Evolutionary conservation across 92 coral and sea anemone species (phyloP), one percentile per base, ranked within the genome.

Genomic region (Epizoanthus scotinus): DNA sequence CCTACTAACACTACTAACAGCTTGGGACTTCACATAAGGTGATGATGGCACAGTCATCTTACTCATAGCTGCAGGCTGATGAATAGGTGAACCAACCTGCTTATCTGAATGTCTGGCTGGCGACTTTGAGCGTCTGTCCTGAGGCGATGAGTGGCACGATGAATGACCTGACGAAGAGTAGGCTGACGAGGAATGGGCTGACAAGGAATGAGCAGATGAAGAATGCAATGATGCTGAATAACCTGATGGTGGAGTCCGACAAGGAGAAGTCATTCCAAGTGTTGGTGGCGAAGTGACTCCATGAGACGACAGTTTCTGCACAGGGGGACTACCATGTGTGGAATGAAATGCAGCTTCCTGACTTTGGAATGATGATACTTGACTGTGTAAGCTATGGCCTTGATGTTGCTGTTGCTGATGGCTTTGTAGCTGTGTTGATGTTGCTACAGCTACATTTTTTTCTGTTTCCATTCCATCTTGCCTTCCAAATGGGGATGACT

Each of bases 61-160:
- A 67, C 24, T 75, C 56, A 12, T 36, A 13, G 50, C 3, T 5
- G 52, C 40, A 18, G 55, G 47, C 21, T 75, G 22, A 59, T 59
- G 81, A 75, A 59, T 59, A 24, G 81, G 81, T 60, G 81, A 75
- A 13, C 81, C 42, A 14, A 38, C 47, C 47, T 68, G 73, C 31
- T 68, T 68, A 18, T 68, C 73, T 68, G 73, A 52, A 42, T 38
- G 47, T 44, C 73, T 68, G n/a, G 28, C 73, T 36, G 73, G 73
- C 14, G 73, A 68, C 55, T 68, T 68, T 8, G 81, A 59, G 28
- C 14, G 50, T 59, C 56, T 75, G 17, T 59, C 68, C 61, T 75
- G 53, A 58, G 68, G 81, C 2, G 81, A 74, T 7, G 80, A 59
- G 0, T 58, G 68, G 22, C 67, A 58, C 0, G 81, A 59, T 15